These are phyloP conservation scores for Echeneis naucrates DNA, from an alignment of 2,797 vertebrate species.

Conservation along the genomic window DNA sequence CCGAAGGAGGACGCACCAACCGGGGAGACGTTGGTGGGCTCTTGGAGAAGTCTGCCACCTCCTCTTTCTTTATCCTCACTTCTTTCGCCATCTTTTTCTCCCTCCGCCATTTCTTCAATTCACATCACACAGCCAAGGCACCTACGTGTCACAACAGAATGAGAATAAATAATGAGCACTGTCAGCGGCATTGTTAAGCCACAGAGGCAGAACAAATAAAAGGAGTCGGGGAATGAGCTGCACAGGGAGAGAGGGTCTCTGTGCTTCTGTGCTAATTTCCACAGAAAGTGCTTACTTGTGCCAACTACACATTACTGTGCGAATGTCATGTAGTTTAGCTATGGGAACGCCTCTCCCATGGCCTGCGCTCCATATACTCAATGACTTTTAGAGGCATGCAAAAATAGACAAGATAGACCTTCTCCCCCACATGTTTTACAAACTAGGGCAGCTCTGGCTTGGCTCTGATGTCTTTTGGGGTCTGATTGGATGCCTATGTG, in stretches of 20 bases:
- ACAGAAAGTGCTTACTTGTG: constrained; percentile 44
- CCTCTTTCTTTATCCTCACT: constrained; percentile 66
- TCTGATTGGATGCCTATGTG: constrained; percentile 12
- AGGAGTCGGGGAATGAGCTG: constrained; percentile 17
- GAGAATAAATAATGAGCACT: constrained; percentile 46
- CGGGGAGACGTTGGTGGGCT: constrained; percentile 41
- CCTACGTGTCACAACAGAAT: constrained; percentile 65
- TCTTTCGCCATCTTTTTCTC: constrained; percentile 58
- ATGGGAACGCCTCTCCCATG: constrained; percentile 57
- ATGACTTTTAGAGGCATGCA: constrained; percentile 43
- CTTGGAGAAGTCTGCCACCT: constrained; percentile 28
- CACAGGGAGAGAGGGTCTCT: constrained; percentile 18
- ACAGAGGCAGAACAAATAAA: constrained; percentile 33
- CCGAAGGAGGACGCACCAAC: constrained; percentile 13
- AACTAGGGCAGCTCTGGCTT: constrained; percentile 65
- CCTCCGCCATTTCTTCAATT: constrained; percentile 85
- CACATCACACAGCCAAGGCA: constrained; percentile 64
- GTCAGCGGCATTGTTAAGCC: constrained; percentile 50
- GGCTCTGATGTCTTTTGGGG: constrained; percentile 38
- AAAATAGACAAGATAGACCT: constrained; percentile 69
- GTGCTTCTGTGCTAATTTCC: constrained; percentile 36
- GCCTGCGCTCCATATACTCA: constrained; percentile 63
- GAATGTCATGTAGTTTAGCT: constrained; percentile 25
- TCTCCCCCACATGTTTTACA: constrained; percentile 65
- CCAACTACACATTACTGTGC: constrained; percentile 35